A percentile compares a stretch with the other conserved stretches of the same genome.
These are phyloP conservation scores for Coenonympha arcania DNA, from an alignment of 2,888 invertebrate genomes.

Conservation along the genomic window DNA sequence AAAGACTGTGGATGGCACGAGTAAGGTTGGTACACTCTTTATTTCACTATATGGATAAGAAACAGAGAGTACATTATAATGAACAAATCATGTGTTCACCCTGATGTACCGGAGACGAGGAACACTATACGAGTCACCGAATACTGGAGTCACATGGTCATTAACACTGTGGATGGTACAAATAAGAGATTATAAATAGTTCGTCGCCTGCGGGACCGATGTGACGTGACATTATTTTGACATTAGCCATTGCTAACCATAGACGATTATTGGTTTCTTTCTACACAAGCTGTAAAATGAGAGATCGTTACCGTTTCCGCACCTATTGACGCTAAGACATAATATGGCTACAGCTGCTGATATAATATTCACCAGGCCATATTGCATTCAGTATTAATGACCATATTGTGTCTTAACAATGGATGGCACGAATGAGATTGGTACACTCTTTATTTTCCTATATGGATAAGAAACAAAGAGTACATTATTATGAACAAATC, in stretches of 20 bases:
- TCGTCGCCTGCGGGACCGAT: no score
- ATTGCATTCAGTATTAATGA: no score
- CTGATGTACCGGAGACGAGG: conserved; percentile 77
- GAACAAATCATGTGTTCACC: conserved; percentile 83
- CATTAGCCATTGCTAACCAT: no score
- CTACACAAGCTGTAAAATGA: no score
- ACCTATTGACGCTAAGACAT: no score
- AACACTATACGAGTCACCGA: conserved; percentile 82
- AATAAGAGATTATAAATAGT: no score
- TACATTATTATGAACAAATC: conserved; percentile 76
- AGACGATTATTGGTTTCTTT: no score
- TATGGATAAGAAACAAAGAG: conserved; percentile 31
- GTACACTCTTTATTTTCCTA: not conserved
- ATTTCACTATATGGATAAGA: not conserved
- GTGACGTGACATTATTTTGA: no score
- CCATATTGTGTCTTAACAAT: no score
- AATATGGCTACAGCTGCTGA: no score
- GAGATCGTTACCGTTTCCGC: no score
- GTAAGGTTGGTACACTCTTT: conserved; percentile 51
- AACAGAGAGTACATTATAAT: conserved; percentile 51
- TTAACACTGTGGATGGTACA: conserved; percentile 77
- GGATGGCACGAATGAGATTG: conserved; percentile 71
- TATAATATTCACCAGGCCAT: no score
- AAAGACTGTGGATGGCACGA: conserved; percentile 75
- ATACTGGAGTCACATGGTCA: conserved; percentile 91